A percentile compares a stretch with the other conserved stretches of the same genome.
Conservation (phyloP, 1,140 invertebrate genomes). For the Zophobas morio region DNA sequence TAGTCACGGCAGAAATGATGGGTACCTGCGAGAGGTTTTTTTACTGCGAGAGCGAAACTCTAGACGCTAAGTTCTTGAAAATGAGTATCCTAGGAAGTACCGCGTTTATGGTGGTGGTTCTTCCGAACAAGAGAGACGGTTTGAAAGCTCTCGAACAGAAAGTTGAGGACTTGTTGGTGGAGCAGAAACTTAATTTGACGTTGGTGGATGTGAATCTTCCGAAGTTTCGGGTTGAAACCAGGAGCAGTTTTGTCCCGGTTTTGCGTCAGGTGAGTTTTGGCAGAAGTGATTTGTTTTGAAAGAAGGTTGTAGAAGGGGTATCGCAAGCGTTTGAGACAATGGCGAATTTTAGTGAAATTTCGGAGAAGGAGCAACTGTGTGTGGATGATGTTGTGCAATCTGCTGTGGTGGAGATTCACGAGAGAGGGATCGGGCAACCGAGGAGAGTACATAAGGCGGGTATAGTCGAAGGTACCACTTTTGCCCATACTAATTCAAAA, state of each 20-base stretch:
- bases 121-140: conserved; percentile 77
- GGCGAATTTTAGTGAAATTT: conserved; percentile 75
- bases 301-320: background rate
- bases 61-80: conserved; percentile 72
- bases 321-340: conserved; percentile 45
- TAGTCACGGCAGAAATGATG: conserved; percentile 76
- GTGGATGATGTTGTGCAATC: too few relatives aligned
- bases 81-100: conserved; percentile 73
- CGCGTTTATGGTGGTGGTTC: conserved; percentile 75
- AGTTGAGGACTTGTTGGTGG: conserved; percentile 53
- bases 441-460: too few relatives aligned
- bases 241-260: conserved; percentile 63
- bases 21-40: conserved; percentile 69
- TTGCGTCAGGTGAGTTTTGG: conserved; percentile 63
- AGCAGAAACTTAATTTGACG: conserved; percentile 52
- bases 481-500: too few relatives aligned
- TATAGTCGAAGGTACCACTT: too few relatives aligned
- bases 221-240: conserved; percentile 67
- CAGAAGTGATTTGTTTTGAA: conserved; percentile 67
- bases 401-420: too few relatives aligned
- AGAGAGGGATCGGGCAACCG: too few relatives aligned
- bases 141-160: conserved; percentile 60
- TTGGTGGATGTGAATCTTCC: conserved; percentile 63
- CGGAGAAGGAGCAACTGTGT: conserved; percentile 61
- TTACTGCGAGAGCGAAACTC: conserved; percentile 68